A percentile compares a stretch with the other conserved stretches of the same genome.
Conservation (phyloP, 2,888 invertebrate genomes). For the Scelioninae gen. 2 region DNA sequence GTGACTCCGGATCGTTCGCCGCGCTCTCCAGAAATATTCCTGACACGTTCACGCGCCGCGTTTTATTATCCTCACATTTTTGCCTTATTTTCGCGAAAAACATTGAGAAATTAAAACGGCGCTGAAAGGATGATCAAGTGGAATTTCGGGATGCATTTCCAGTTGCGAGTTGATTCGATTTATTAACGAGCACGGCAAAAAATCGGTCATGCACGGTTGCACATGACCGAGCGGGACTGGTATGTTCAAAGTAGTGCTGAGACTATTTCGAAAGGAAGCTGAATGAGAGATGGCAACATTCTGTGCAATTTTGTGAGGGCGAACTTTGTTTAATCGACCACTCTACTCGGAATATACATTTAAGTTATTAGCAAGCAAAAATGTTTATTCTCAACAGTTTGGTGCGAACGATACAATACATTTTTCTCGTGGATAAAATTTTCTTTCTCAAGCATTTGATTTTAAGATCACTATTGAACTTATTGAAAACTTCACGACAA, state of each 20-base stretch:
- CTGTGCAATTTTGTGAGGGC: too few species aligned
- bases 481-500: too few species aligned
- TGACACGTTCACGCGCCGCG: conserved; percentile 44
- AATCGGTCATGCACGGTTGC: conserved; percentile 24
- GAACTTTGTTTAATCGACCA: too few species aligned
- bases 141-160: conserved; percentile 32
- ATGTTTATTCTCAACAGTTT: background rate
- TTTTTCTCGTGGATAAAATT: too few species aligned
- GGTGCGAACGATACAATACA: too few species aligned
- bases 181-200: conserved; percentile 28
- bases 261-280: conserved; percentile 1
- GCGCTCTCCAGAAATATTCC: conserved; percentile 52
- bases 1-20: conserved; percentile 42
- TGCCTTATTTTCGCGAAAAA: conserved; percentile 35
- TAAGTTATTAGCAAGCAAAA: too few species aligned
- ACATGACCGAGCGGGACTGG: conserved; percentile 12
- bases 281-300: too few species aligned
- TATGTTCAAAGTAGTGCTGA: background rate
- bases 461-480: too few species aligned
- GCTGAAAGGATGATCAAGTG: conserved; percentile 47
- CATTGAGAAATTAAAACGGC: conserved; percentile 46
- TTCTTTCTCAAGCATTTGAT: too few species aligned
- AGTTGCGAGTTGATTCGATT: conserved; percentile 23
- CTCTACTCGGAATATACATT: too few species aligned
- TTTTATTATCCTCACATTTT: conserved; percentile 47